phyloP scores from a whole-genome alignment of 2,113 vertebrate species.

The Balaeniceps rex region DNA sequence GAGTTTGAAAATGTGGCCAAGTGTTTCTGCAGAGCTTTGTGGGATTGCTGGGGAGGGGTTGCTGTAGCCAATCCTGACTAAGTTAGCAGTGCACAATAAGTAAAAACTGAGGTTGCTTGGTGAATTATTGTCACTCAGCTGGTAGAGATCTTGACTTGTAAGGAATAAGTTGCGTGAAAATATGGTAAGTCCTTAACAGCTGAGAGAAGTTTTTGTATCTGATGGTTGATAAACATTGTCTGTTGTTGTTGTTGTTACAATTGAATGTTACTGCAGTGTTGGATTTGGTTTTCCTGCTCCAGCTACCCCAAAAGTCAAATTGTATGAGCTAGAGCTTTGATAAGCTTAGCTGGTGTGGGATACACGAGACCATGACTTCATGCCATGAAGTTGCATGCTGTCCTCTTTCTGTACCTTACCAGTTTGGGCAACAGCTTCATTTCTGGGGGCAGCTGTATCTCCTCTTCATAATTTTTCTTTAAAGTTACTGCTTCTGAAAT shows the following conservation, averaged over 20 bases:
- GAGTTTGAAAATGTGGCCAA: neutral
- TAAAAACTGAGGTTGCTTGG: neutral
- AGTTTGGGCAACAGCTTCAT: neutral
- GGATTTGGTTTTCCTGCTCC: neutral
- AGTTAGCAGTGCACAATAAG: too few species aligned
- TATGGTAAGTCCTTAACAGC: neutral
- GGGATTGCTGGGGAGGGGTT: neutral
- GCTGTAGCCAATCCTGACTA: neutral
- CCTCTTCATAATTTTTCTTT: neutral
- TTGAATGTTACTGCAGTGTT: neutral
- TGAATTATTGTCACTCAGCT: neutral
- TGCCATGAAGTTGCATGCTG: neutral
- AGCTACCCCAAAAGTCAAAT: neutral
- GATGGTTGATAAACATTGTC: neutral
- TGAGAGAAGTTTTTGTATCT: neutral
- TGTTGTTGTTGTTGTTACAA: too few species aligned
- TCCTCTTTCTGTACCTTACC: neutral
- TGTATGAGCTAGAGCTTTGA: neutral
- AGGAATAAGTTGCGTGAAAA: neutral
- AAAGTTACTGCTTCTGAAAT: neutral
- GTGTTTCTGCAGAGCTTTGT: neutral
- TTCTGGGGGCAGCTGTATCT: neutral
- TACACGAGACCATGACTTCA: rapidly evolving
- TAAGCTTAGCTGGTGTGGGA: neutral
- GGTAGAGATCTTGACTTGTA: neutral